Percentiles rank a stretch among this genome's conserved stretches.
phyloP scores from a whole-genome alignment of 2,888 invertebrate species.

The Eupsilia transversa region DNA sequence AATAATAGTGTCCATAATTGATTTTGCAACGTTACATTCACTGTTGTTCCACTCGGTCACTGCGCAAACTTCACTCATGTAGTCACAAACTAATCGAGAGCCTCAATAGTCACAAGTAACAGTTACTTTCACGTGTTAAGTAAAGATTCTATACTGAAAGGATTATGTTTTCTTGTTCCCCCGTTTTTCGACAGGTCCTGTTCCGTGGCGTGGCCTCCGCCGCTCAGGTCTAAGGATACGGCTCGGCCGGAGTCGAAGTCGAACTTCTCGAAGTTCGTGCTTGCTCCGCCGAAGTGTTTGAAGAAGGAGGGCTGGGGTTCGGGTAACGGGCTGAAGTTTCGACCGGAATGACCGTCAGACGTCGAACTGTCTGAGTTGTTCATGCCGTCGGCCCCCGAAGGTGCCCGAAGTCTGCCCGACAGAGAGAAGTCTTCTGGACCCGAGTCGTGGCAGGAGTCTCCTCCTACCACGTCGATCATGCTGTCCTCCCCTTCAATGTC shows the following conservation, averaged over 20 bases:
- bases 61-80: conserved; percentile 71
- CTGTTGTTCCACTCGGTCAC: conserved; percentile 46
- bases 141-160: conserved; percentile 97
- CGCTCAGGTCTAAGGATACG: conserved; percentile 88
- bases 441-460: conserved; percentile 93
- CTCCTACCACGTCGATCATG: conserved; percentile 96
- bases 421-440: conserved; percentile 92
- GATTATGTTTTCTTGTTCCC: conserved; percentile 93
- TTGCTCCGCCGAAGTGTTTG: conserved; percentile 83
- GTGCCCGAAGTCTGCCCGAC: conserved; percentile 90
- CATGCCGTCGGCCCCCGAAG: conserved; percentile 90
- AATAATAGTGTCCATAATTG: conserved; percentile 32
- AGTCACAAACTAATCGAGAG: conserved; percentile 73
- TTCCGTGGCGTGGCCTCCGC: conserved; percentile 83
- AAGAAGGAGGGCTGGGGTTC: conserved; percentile 87
- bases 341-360: conserved; percentile 86
- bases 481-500: conserved; percentile 92
- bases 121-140: conserved; percentile 92
- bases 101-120: conserved; percentile 79
- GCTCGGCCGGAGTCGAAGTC: conserved; percentile 89
- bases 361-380: conserved; percentile 91
- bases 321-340: conserved; percentile 87
- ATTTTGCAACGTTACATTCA: conserved; percentile 33
- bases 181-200: conserved; percentile 89
- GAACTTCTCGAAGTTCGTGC: conserved; percentile 86